Conservation (phyloP, 2,113 vertebrate species). For the Haliaeetus leucogaster region DNA sequence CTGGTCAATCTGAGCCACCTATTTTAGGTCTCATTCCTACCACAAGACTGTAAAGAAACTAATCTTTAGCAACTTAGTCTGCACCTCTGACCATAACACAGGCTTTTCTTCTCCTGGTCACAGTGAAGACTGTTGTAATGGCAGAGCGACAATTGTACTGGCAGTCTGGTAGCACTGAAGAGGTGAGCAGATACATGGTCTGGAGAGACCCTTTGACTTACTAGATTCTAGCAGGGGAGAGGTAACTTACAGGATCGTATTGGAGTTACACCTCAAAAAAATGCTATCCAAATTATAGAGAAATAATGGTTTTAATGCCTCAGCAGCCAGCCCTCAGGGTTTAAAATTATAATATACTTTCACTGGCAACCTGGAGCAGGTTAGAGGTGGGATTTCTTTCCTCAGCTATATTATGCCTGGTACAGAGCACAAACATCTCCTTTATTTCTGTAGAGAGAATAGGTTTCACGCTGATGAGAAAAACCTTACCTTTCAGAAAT, state of each 20-base stretch:
- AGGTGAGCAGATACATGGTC: not conserved
- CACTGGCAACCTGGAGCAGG: not conserved
- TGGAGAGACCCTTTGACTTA: not conserved
- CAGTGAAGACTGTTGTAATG: not conserved
- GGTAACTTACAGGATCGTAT: not conserved
- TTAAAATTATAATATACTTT: not conserved
- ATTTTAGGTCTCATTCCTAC: not conserved
- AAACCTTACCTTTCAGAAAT: not conserved
- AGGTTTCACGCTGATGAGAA: not conserved
- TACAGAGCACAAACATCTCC: not conserved
- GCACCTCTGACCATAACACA: not conserved
- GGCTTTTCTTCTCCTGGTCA: not conserved
- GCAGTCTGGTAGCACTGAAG: fast-evolving
- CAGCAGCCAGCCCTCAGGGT: not conserved
- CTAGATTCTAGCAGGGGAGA: not conserved
- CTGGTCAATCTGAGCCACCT: not conserved
- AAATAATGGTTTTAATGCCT: not conserved
- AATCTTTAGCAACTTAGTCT: not conserved
- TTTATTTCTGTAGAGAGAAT: not conserved
- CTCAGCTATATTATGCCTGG: not conserved
- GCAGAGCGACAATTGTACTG: not conserved
- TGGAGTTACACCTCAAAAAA: not conserved
- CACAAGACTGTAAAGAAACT: not conserved
- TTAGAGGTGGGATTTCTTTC: not conserved
- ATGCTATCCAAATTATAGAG: not conserved